Conservation (phyloP, 2,113 vertebrate species). For the Centropristis striata region DNA sequence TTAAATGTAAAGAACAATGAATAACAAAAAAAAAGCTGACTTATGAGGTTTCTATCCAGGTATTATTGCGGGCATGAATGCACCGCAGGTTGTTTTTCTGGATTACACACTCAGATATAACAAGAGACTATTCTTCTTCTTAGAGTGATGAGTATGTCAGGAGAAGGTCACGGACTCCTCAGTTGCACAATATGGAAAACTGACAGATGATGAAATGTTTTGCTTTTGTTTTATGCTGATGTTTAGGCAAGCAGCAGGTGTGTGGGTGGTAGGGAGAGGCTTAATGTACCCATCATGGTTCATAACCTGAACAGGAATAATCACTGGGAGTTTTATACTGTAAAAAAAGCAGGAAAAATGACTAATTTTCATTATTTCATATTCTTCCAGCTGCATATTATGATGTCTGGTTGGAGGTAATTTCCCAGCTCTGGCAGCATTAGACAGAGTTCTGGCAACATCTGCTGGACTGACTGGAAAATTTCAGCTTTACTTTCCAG, state of each 20-base stretch:
- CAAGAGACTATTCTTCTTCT: background rate
- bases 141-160: background rate
- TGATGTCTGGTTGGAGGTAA: background rate
- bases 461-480: slow-evolving; percentile 46
- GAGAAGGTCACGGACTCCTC: background rate
- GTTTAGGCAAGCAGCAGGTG: background rate
- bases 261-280: background rate
- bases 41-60: no score
- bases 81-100: background rate
- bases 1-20: no score
- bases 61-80: no score
- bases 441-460: slow-evolving; percentile 56
- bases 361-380: background rate
- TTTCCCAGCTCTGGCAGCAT: background rate
- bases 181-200: background rate
- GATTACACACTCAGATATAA: background rate
- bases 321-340: background rate
- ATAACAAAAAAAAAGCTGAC: background rate
- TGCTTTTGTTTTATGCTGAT: background rate
- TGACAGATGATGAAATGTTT: background rate
- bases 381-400: background rate
- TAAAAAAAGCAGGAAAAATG: background rate
- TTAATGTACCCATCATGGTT: background rate
- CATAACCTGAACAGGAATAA: background rate
- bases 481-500: background rate